Evolutionary conservation across 2,113 vertebrate species (phyloP).

Genomic region (Atrichornis clamosus): DNA sequence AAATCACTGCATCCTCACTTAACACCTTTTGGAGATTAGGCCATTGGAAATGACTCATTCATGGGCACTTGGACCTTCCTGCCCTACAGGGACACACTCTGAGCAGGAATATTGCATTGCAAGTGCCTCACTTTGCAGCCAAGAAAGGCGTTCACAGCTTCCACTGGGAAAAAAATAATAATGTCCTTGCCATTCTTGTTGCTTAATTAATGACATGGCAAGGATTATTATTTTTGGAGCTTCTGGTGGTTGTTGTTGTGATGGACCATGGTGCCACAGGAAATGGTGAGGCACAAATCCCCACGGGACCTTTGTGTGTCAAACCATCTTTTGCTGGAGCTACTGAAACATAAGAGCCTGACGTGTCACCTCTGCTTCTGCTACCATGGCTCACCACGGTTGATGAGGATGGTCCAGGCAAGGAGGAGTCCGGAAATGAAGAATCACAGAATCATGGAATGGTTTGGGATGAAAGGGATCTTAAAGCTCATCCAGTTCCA

Average conservation of each 20-base stretch:
- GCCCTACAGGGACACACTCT: not conserved
- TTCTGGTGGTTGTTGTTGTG: not conserved
- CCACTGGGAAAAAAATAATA: fast-evolving
- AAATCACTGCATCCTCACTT: not conserved
- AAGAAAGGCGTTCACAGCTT: not conserved
- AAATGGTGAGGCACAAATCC: not conserved
- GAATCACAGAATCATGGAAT: not conserved
- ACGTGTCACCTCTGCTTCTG: not conserved
- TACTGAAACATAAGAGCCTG: not conserved
- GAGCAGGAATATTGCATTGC: not conserved
- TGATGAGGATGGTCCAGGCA: not conserved
- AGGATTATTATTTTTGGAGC: not conserved
- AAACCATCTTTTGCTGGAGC: not conserved
- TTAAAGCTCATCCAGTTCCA: not conserved
- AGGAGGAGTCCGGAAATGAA: not conserved
- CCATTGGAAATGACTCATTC: not conserved
- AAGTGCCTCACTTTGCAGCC: not conserved
- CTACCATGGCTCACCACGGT: fast-evolving
- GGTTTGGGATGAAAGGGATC: not conserved
- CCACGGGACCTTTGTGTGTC: fast-evolving
- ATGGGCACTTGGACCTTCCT: not conserved
- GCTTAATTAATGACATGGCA: not conserved
- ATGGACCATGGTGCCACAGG: not conserved
- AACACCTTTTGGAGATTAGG: not conserved
- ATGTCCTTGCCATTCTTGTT: not conserved